A percentile compares a stretch with the other conserved stretches of the same genome.
Evolutionary conservation across 1,140 invertebrate species (phyloP).

Genomic region (Bicyclus anynana): DNA sequence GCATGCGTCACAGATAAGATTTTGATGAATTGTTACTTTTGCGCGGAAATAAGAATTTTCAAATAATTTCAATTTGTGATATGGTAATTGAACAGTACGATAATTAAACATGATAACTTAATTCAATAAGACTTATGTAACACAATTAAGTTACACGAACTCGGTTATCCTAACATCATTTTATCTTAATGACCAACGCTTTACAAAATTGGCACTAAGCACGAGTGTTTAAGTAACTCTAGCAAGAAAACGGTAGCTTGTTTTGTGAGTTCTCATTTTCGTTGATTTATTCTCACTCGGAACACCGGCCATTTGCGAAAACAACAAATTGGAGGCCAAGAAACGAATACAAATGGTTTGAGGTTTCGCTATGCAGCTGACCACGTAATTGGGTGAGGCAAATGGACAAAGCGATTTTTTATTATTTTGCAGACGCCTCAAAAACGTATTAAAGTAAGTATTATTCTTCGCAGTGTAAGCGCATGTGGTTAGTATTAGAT

Average conservation of each 20-base stretch:
- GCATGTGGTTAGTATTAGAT: too few species aligned
- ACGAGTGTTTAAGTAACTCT: constrained; percentile 2
- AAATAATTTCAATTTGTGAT: too few species aligned
- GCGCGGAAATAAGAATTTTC: too few species aligned
- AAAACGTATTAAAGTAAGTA: too few species aligned
- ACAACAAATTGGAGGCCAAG: constrained; percentile 13
- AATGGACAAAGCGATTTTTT: constrained; percentile 9
- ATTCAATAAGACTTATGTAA: too few species aligned
- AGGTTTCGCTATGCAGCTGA: constrained; percentile 11
- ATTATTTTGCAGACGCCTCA: not conserved
- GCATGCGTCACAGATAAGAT: too few species aligned
- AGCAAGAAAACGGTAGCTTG: not conserved
- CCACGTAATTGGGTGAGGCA: constrained; percentile 12
- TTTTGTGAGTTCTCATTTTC: constrained; percentile 1
- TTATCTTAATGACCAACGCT: not conserved
- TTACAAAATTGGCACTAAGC: not conserved
- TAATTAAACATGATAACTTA: too few species aligned
- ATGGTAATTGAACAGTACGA: too few species aligned
- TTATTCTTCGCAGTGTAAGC: too few species aligned
- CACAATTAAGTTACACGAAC: not conserved
- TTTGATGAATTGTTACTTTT: too few species aligned
- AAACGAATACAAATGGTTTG: constrained; percentile 11
- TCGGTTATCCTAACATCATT: not conserved
- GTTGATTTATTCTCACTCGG: not conserved
- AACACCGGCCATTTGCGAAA: constrained; percentile 12